A percentile compares a stretch with the other conserved stretches of the same genome.
Evolutionary conservation across 2,797 vertebrate genomes (phyloP).

Genomic region (Peromyscus melanophrys): DNA sequence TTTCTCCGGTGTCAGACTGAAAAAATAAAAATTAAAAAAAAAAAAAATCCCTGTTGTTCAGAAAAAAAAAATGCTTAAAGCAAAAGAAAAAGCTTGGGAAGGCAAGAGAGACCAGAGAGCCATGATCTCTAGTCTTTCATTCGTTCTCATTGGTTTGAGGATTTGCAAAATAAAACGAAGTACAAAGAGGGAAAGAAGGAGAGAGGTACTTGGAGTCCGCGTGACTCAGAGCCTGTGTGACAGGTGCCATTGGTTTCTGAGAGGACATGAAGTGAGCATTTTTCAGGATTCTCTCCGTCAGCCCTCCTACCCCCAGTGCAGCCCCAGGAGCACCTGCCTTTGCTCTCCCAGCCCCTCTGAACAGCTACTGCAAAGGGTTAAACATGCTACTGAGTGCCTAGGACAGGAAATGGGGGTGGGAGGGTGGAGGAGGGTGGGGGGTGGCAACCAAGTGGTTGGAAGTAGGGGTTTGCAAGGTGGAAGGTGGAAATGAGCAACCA

Average conservation of each 20-base stretch:
- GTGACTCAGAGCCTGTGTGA: conserved; percentile 65
- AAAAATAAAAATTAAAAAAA: not conserved
- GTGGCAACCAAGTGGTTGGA: not conserved
- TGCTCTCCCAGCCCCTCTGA: not conserved
- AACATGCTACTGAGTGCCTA: not conserved
- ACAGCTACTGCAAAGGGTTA: conserved; percentile 53
- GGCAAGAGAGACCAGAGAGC: conserved; percentile 72
- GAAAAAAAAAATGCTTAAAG: conserved; percentile 84
- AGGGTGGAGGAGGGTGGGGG: too few species aligned
- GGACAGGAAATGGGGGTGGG: not conserved
- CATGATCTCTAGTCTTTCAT: conserved; percentile 65
- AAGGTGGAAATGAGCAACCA: conserved; percentile 32
- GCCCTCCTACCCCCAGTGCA: not conserved
- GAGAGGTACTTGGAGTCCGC: not conserved
- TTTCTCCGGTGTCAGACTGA: conserved; percentile 79
- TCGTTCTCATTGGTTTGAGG: not conserved
- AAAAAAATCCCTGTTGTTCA: conserved; percentile 76
- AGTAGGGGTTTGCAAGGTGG: conserved; percentile 67
- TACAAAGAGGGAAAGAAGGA: not conserved
- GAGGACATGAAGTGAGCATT: conserved; percentile 48
- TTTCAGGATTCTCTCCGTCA: not conserved
- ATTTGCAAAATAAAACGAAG: conserved; percentile 55
- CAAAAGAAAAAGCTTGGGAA: conserved; percentile 79
- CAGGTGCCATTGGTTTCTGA: not conserved
- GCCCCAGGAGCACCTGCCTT: not conserved